phyloP scores from a whole-genome alignment of 2,888 invertebrate genomes.

The Hydrotaea diabolus region DNA sequence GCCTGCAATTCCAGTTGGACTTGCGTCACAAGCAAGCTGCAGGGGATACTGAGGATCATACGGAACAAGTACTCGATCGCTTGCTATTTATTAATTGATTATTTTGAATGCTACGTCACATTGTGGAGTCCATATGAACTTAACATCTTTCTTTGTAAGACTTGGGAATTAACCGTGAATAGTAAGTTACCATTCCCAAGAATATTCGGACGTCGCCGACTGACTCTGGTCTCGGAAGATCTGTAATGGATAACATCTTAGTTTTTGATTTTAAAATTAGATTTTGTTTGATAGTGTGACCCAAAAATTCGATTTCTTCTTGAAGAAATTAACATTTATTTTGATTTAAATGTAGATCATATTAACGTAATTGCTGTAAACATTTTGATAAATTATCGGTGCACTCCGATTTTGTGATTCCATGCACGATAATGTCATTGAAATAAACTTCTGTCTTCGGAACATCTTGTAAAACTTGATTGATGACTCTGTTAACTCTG shows the following conservation, averaged over 20 bases:
- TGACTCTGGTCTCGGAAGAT: slow-evolving; percentile 52
- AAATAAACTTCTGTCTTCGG: slow-evolving; percentile 58
- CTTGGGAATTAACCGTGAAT: slow-evolving; percentile 61
- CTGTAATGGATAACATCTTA: slow-evolving; percentile 53
- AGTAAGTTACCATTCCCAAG: slow-evolving; percentile 64
- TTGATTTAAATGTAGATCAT: slow-evolving; percentile 46
- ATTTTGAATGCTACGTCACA: slow-evolving; percentile 49
- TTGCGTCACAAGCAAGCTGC: slow-evolving; percentile 59
- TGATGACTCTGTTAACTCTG: slow-evolving; percentile 53
- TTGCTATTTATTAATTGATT: slow-evolving; percentile 6
- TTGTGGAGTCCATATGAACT: slow-evolving; percentile 55
- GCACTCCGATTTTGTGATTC: slow-evolving; percentile 18
- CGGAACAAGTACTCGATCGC: slow-evolving; percentile 43
- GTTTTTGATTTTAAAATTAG: slow-evolving; percentile 34
- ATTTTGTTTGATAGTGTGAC: slow-evolving; percentile 45
- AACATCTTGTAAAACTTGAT: slow-evolving; percentile 56
- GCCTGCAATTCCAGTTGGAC: slow-evolving; percentile 61
- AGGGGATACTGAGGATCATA: slow-evolving; percentile 51
- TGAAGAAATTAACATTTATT: slow-evolving; percentile 51
- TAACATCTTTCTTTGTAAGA: slow-evolving; percentile 46
- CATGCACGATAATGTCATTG: slow-evolving; percentile 59
- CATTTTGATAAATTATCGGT: slow-evolving; percentile 42
- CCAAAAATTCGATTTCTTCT: slow-evolving; percentile 54
- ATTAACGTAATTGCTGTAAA: slow-evolving; percentile 49
- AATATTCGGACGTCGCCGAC: slow-evolving; percentile 58